Evolutionary conservation across 2,888 invertebrate genomes (phyloP).

Genomic region (Orchesella flavescens): DNA sequence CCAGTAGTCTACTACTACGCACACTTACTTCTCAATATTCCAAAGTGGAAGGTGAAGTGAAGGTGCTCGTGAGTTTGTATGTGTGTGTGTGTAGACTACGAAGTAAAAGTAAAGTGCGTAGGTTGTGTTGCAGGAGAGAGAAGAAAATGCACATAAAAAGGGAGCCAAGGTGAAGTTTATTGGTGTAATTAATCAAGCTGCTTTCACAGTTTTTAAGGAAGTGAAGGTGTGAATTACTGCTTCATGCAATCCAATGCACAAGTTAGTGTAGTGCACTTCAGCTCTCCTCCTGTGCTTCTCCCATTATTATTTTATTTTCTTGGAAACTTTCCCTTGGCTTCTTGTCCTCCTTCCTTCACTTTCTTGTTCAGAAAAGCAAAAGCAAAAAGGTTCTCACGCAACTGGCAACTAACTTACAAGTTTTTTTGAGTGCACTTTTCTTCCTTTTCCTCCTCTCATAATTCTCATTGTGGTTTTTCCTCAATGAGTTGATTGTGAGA

Average conservation of each 20-base stretch:
- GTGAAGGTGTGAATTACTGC: conserved; percentile 59
- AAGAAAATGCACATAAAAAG: no score
- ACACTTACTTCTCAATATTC: not conserved
- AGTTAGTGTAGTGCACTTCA: not conserved
- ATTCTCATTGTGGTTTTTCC: no score
- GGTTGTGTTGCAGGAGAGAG: no score
- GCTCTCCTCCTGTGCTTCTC: not conserved
- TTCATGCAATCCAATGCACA: not conserved
- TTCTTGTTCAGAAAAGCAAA: not conserved
- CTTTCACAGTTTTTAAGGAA: conserved; percentile 49
- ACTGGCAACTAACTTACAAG: no score
- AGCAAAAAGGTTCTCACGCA: no score
- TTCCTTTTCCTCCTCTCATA: conserved; percentile 1
- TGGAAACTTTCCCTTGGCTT: conserved; percentile 7
- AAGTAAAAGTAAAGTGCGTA: no score
- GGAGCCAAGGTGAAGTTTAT: conserved; percentile 55
- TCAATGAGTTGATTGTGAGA: not conserved
- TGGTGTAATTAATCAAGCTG: conserved; percentile 68
- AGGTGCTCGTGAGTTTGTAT: conserved; percentile 2
- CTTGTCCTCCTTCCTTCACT: not conserved
- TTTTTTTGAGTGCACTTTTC: not conserved
- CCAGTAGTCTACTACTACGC: not conserved
- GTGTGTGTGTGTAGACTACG: not conserved
- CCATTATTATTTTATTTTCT: not conserved
- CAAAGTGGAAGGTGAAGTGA: conserved; percentile 17